These are phyloP conservation scores for Drosophila ustulata DNA, from an alignment of 2,888 invertebrate genomes.

Conservation along the genomic window DNA sequence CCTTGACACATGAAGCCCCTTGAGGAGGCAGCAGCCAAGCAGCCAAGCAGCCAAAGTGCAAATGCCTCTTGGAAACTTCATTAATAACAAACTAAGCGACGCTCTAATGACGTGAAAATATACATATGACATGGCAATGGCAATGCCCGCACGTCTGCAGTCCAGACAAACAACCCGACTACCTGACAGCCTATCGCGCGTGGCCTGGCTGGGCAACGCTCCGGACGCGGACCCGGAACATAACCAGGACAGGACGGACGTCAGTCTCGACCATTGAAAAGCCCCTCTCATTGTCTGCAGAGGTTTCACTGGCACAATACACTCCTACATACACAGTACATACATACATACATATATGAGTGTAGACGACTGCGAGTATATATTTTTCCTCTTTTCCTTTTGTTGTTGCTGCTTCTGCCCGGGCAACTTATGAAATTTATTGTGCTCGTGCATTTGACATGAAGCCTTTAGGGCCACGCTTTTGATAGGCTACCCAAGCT, in stretches of 20 bases:
- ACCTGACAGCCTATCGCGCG: slow-evolving; percentile 7
- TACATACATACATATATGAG: too few species aligned
- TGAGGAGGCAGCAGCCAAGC: slow-evolving; percentile 29
- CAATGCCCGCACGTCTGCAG: slow-evolving; percentile 47
- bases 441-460: slow-evolving; percentile 72
- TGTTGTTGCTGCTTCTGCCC: slow-evolving; percentile 40
- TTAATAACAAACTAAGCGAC: slow-evolving; percentile 76
- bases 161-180: slow-evolving; percentile 31
- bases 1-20: slow-evolving; percentile 41
- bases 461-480: slow-evolving; percentile 66
- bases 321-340: neutral
- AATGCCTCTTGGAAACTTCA: slow-evolving; percentile 66
- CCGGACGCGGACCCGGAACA: slow-evolving; percentile 27
- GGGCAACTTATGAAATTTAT: slow-evolving; percentile 65
- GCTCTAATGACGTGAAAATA: slow-evolving; percentile 56
- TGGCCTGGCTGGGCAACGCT: slow-evolving; percentile 18
- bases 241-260: slow-evolving; percentile 17
- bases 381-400: slow-evolving; percentile 5
- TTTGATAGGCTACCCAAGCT: slow-evolving; percentile 53
- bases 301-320: slow-evolving; percentile 27
- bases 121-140: slow-evolving; percentile 58
- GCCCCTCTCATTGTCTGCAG: slow-evolving; percentile 49
- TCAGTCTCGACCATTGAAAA: slow-evolving; percentile 39
- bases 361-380: slow-evolving; percentile 1
- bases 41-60: slow-evolving; percentile 43